These are phyloP conservation scores for Drosophila conformis DNA, from an alignment of 2,888 invertebrate species.

Conservation along the genomic window DNA sequence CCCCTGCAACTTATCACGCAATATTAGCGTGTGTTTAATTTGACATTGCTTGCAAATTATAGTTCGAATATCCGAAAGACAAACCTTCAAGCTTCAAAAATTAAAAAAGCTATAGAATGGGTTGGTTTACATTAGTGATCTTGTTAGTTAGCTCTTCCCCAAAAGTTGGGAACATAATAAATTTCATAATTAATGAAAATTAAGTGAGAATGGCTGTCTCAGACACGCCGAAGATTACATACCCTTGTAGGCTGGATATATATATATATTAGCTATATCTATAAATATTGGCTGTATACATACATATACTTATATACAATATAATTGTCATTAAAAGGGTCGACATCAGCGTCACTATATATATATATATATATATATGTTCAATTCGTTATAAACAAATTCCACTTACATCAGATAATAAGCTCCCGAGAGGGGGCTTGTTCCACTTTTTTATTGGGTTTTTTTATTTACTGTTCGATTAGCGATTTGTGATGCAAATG, in stretches of 20 bases:
- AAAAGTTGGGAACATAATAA: not conserved
- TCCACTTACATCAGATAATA: not conserved
- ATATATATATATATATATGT: not conserved
- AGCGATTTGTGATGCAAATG: slow-evolving; percentile 52
- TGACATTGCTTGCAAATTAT: slow-evolving; percentile 1
- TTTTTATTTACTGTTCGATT: slow-evolving; percentile 29
- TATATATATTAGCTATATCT: too few species aligned
- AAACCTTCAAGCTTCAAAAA: not conserved
- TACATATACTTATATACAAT: not conserved
- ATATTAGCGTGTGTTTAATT: slow-evolving; percentile 3
- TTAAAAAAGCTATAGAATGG: not conserved
- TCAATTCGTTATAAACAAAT: too few species aligned
- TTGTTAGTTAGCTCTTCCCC: not conserved
- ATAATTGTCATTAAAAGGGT: not conserved
- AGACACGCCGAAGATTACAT: not conserved
- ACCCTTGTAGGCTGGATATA: not conserved
- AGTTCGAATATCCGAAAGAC: not conserved
- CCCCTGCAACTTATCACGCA: slow-evolving; percentile 3
- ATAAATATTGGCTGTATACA: too few species aligned
- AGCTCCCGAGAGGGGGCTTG: slow-evolving; percentile 8
- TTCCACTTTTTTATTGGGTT: slow-evolving; percentile 31
- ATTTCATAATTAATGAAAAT: not conserved
- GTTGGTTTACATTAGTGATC: not conserved
- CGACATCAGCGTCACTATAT: not conserved
- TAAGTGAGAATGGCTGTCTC: not conserved